Conservation (phyloP, 2,888 invertebrate species). For the Drosophila testacea region DNA sequence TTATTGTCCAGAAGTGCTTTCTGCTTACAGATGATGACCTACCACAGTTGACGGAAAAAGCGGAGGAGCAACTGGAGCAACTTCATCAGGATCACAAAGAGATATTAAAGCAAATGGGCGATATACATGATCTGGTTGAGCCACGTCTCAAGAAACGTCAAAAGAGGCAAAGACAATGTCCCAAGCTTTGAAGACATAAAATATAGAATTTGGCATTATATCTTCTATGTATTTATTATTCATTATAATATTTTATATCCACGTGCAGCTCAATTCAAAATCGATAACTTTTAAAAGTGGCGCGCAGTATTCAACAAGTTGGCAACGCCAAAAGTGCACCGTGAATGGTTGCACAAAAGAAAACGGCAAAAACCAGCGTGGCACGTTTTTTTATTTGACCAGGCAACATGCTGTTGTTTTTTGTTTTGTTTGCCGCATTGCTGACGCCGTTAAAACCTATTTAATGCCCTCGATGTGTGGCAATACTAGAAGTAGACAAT, state of each 20-base stretch:
- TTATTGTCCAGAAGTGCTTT: slow-evolving; percentile 7
- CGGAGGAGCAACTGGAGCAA: slow-evolving; percentile 45
- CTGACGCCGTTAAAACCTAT: slow-evolving; percentile 12
- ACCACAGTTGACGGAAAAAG: slow-evolving; percentile 20
- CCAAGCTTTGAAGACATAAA: slow-evolving; percentile 3
- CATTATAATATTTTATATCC: neutral
- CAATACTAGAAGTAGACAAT: neutral
- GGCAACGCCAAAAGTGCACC: slow-evolving; percentile 63
- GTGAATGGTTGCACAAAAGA: slow-evolving; percentile 30
- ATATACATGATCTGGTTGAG: slow-evolving; percentile 35
- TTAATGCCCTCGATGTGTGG: neutral
- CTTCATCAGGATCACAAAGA: slow-evolving; percentile 25
- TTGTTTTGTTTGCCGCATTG: slow-evolving; percentile 23
- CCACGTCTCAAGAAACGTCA: neutral
- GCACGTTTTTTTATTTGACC: slow-evolving; percentile 52
- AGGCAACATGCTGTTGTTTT: slow-evolving; percentile 67
- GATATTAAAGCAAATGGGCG: slow-evolving; percentile 42
- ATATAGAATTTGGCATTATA: no score
- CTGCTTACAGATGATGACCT: slow-evolving; percentile 13
- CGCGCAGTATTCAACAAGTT: slow-evolving; percentile 45
- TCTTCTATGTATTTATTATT: slow-evolving; percentile 6
- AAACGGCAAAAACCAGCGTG: slow-evolving; percentile 67
- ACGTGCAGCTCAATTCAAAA: slow-evolving; percentile 14
- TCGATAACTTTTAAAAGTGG: slow-evolving; percentile 36
- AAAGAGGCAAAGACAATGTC: slow-evolving; percentile 28